Evolutionary conservation across 1,140 invertebrate genomes (phyloP).

Genomic region (Tetragnatha versicolor): DNA sequence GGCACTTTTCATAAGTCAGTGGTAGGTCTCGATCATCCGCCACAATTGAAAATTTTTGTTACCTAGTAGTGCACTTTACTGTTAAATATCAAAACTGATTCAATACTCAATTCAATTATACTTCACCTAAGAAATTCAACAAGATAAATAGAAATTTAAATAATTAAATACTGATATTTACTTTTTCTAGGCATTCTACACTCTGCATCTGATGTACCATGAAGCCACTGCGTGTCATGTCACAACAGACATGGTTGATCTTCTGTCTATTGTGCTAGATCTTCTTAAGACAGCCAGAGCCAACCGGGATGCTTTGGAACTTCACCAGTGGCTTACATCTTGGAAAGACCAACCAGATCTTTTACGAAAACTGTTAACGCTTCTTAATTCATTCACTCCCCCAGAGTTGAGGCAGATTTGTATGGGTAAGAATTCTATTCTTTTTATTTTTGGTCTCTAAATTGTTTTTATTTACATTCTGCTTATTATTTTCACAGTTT

Average conservation of each 20-base stretch:
- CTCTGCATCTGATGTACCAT: constrained; percentile 91
- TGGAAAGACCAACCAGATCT: constrained; percentile 86
- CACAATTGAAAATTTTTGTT: no score
- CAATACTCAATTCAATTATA: no score
- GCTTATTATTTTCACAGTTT: no score
- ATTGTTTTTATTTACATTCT: no score
- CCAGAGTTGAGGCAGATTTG: constrained; percentile 80
- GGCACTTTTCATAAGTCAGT: no score
- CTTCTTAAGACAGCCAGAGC: constrained; percentile 75
- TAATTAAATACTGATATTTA: no score
- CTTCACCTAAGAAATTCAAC: no score
- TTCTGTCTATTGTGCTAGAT: constrained; percentile 79
- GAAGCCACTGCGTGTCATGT: constrained; percentile 90
- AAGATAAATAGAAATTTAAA: no score
- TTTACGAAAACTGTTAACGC: constrained; percentile 80
- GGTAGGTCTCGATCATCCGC: no score
- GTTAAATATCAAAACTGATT: no score
- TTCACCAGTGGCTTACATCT: constrained; percentile 62
- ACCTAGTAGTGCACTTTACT: no score
- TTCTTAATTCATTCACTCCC: constrained; percentile 90
- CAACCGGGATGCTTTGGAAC: constrained; percentile 63
- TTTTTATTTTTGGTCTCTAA: no score
- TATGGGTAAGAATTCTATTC: constrained; percentile 70
- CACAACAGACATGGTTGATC: constrained; percentile 80
- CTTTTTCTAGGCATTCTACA: constrained; percentile 79